These are phyloP conservation scores for Zoanthus solanderi DNA, from an alignment of 92 coral and sea anemone genomes.

Conservation along the genomic window DNA sequence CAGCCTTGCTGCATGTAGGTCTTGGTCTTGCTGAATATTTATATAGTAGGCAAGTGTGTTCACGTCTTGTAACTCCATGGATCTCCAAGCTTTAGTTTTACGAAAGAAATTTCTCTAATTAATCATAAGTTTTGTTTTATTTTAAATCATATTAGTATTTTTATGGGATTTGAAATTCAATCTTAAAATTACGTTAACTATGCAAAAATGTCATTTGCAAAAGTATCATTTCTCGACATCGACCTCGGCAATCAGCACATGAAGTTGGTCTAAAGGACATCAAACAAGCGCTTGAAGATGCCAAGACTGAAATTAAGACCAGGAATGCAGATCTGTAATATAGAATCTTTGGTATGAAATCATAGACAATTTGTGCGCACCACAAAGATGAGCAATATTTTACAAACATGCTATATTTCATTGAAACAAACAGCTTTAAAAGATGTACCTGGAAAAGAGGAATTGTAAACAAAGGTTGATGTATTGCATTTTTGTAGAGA, in stretches of 20 bases:
- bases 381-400: no score
- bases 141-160: not conserved
- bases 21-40: not conserved
- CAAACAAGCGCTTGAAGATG: slow-evolving; percentile 11
- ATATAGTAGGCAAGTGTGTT: slow-evolving; percentile 16
- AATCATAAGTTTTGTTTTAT: not conserved
- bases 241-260: slow-evolving; percentile 1
- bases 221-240: not conserved
- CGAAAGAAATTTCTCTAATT: not conserved
- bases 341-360: no score
- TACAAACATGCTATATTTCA: no score
- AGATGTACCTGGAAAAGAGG: no score
- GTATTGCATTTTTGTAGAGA: no score
- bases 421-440: no score
- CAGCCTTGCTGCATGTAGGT: slow-evolving; percentile 8
- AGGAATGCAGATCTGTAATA: not conserved
- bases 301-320: slow-evolving; percentile 12
- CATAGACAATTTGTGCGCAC: not conserved
- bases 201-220: not conserved
- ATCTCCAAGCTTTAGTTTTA: slow-evolving; percentile 1
- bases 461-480: no score
- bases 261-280: slow-evolving; percentile 6
- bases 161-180: not conserved
- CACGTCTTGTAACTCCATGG: slow-evolving; percentile 5
- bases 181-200: not conserved